Evolutionary conservation across 1,140 invertebrate species (phyloP).

Genomic region (Lerema accius): DNA sequence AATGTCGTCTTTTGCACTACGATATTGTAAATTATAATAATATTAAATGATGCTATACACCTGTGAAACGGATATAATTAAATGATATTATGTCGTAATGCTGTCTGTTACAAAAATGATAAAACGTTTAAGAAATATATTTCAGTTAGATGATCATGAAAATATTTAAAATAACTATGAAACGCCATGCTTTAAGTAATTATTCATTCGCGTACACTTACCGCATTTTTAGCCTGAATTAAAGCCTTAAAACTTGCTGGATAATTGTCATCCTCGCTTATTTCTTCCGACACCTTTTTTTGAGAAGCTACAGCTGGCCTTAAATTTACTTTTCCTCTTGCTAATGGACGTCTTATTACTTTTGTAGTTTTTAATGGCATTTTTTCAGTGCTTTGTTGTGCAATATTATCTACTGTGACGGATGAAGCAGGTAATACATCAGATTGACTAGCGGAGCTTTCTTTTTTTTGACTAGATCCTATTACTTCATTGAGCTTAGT

Average conservation of each 20-base stretch:
- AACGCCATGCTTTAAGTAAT: background rate
- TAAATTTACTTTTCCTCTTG: constrained; percentile 52
- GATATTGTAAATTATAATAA: too few species aligned
- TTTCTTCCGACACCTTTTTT: constrained; percentile 66
- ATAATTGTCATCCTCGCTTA: constrained; percentile 76
- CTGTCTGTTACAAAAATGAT: too few species aligned
- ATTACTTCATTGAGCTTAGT: constrained; percentile 50
- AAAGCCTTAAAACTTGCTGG: constrained; percentile 77
- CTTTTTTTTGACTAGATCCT: constrained; percentile 68
- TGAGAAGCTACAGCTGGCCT: constrained; percentile 40
- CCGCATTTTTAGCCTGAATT: constrained; percentile 77
- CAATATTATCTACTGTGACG: constrained; percentile 40
- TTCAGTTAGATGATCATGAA: background rate
- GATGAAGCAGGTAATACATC: constrained; percentile 46
- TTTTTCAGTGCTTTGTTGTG: constrained; percentile 54
- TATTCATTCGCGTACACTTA: constrained; percentile 48
- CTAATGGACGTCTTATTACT: constrained; percentile 60
- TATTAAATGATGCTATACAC: too few species aligned
- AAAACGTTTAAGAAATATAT: background rate
- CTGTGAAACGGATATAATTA: too few species aligned
- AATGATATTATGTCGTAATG: too few species aligned
- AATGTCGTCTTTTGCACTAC: too few species aligned
- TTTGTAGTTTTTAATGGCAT: constrained; percentile 49
- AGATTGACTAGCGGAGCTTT: constrained; percentile 61
- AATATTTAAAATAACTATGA: background rate